Evolutionary conservation across 2,888 invertebrate species (phyloP).

Genomic region (Rotaria macrura): DNA sequence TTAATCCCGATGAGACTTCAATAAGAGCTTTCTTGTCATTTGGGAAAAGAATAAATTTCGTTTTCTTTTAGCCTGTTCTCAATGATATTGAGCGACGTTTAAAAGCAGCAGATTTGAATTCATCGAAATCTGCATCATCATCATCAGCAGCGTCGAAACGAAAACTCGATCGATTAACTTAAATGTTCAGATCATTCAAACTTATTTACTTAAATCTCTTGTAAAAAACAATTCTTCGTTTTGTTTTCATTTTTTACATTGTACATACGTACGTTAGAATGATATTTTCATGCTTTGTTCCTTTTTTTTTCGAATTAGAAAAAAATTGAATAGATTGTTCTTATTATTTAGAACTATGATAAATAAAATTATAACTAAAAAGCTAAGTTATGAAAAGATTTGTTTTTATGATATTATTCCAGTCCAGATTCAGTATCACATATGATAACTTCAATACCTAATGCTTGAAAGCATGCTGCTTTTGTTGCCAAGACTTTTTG

Average conservation of each 20-base stretch:
- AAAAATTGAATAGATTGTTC: background rate
- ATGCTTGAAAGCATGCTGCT: background rate
- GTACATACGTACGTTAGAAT: background rate
- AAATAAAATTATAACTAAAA: background rate
- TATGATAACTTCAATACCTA: background rate
- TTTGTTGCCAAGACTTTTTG: background rate
- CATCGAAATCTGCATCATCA: background rate
- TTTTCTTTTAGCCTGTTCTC: background rate
- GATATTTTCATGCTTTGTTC: background rate
- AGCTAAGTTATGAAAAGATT: background rate
- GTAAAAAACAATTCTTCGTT: background rate
- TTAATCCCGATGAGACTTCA: too few species aligned
- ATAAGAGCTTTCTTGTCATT: background rate
- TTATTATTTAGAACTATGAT: background rate
- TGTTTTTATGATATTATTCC: background rate
- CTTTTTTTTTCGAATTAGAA: background rate
- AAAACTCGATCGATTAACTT: background rate
- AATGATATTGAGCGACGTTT: constrained; percentile 18
- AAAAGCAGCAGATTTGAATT: background rate
- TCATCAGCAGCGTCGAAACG: background rate
- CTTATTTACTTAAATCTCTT: background rate
- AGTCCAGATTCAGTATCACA: constrained; percentile 5
- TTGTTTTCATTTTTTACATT: background rate
- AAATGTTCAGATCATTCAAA: background rate
- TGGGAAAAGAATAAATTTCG: background rate